A percentile compares a stretch with the other conserved stretches of the same genome.
phyloP scores from a whole-genome alignment of 37 sponge, comb jelly and placozoan genomes.

The Bolinopsis microptera region DNA sequence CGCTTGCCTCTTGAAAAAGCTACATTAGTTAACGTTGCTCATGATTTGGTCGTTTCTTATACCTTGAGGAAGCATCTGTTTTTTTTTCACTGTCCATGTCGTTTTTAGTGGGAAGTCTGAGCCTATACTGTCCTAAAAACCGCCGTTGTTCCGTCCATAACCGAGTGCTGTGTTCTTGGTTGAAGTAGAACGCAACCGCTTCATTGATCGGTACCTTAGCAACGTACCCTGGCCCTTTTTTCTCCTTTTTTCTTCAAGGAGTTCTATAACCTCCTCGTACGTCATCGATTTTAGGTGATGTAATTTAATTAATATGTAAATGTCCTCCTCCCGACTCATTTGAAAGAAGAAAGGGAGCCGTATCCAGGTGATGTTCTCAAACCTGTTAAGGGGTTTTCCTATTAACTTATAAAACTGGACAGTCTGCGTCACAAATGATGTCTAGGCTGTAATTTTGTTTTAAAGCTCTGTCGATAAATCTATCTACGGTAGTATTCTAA shows the following conservation, averaged over 20 bases:
- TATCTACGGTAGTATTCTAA: background rate
- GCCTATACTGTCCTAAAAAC: background rate
- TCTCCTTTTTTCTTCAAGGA: no score
- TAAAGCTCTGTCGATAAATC: background rate
- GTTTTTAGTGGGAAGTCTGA: background rate
- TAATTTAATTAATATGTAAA: background rate
- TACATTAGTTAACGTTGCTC: background rate
- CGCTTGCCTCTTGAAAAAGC: constrained; percentile 19
- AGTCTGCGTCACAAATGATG: no score
- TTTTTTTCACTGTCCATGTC: constrained; percentile 15
- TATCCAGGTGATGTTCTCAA: background rate
- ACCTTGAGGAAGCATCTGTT: no score
- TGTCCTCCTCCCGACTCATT: background rate
- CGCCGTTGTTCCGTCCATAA: constrained; percentile 1
- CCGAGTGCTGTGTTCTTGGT: no score
- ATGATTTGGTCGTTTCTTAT: background rate
- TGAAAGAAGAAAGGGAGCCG: background rate
- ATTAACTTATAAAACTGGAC: no score
- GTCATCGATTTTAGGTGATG: background rate
- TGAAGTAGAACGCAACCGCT: no score
- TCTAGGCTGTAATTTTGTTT: background rate
- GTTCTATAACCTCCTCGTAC: background rate
- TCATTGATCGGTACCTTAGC: no score
- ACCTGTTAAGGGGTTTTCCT: no score
- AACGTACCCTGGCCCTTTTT: no score